A percentile compares a stretch with the other conserved stretches of the same genome.
Conservation (phyloP, 2,113 vertebrate species). For the Eulemur rufifrons region DNA sequence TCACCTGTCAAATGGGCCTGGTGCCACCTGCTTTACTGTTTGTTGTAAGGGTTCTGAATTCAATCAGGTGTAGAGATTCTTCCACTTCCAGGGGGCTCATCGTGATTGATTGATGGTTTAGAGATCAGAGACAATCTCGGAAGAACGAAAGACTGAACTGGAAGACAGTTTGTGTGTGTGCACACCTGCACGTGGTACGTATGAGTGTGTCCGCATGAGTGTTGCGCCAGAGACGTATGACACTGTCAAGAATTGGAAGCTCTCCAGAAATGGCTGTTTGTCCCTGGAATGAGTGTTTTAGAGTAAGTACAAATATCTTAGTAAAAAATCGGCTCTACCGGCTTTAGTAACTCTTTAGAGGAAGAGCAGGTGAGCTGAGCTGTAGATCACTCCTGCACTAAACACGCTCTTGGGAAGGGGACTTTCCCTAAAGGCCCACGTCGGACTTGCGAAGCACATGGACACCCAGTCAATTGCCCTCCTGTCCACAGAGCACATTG, state of each 20-base stretch:
- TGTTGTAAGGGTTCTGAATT: not conserved
- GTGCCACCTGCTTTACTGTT: accelerated
- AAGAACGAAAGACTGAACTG: not conserved
- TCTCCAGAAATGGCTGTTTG: not conserved
- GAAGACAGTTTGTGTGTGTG: no score
- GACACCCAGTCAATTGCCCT: accelerated
- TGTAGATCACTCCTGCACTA: no score
- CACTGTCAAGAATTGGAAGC: not conserved
- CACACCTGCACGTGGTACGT: not conserved
- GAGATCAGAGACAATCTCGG: no score
- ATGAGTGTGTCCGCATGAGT: not conserved
- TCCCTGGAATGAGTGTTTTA: not conserved
- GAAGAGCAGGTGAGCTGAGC: not conserved
- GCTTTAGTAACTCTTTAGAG: no score
- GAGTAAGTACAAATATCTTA: not conserved
- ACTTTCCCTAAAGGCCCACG: no score
- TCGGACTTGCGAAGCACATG: accelerated
- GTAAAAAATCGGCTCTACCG: not conserved
- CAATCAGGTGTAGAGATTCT: not conserved
- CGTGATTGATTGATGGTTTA: not conserved
- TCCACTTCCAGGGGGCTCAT: no score
- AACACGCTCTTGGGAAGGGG: not conserved
- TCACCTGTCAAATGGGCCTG: not conserved
- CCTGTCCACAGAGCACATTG: accelerated
- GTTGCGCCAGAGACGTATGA: not conserved